A percentile compares a stretch with the other conserved stretches of the same genome.
phyloP scores from a whole-genome alignment of 53 echinoderm and acorn worm genomes.

The Echinarachnius parma region DNA sequence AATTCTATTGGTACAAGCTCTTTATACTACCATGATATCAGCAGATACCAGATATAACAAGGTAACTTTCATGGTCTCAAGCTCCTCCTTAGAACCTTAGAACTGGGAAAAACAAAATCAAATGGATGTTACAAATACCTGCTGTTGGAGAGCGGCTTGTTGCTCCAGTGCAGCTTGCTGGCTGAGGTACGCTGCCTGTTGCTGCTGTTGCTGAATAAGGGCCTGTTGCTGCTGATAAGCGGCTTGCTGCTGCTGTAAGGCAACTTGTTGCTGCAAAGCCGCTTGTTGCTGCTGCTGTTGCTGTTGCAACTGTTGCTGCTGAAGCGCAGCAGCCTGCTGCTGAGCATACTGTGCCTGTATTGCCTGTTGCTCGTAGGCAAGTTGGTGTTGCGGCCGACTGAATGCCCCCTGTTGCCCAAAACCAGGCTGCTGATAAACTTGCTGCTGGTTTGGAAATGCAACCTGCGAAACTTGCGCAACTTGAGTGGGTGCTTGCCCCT shows the following conservation, averaged over 20 bases:
- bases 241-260: slow-evolving; percentile 16
- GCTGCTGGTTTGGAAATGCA: no score
- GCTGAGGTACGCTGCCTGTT: slow-evolving; percentile 45
- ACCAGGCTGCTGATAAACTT: slow-evolving; percentile 31
- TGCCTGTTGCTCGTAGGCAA: slow-evolving; percentile 35
- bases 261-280: slow-evolving; percentile 38
- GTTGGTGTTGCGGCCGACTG: slow-evolving; percentile 52
- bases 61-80: no score
- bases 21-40: no score
- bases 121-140: no score
- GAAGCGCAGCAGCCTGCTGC: slow-evolving; percentile 43
- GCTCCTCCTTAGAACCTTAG: no score
- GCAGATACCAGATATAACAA: no score
- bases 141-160: slow-evolving; percentile 41
- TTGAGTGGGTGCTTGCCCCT: slow-evolving; percentile 55
- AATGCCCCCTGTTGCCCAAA: slow-evolving; percentile 42
- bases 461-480: no score
- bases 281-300: slow-evolving; percentile 48
- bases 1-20: no score
- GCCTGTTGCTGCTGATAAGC: slow-evolving; percentile 51
- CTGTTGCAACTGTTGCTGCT: slow-evolving; percentile 41
- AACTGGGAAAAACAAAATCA: no score
- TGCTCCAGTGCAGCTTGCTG: slow-evolving; percentile 43
- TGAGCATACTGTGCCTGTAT: slow-evolving; percentile 46
- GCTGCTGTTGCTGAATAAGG: slow-evolving; percentile 55